A percentile compares a stretch with the other conserved stretches of the same genome.
Evolutionary conservation across 2,888 invertebrate species (phyloP).

Genomic region (Nezara viridula): DNA sequence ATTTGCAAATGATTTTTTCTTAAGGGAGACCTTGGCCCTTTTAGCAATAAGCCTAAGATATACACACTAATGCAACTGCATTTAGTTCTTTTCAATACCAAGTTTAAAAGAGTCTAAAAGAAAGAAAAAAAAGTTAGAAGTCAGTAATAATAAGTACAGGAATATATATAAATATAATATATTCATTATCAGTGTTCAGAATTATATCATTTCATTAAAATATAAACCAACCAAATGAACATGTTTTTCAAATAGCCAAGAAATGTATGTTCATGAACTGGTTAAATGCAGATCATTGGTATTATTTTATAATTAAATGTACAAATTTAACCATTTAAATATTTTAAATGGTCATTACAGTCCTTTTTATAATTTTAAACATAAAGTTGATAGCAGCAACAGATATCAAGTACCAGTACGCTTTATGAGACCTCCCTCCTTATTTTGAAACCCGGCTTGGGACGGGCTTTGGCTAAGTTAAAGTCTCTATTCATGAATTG

Average conservation of each 20-base stretch:
- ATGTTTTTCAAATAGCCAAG: neutral
- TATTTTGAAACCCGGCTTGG: constrained; percentile 48
- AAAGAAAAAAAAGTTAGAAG: neutral
- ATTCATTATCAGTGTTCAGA: neutral
- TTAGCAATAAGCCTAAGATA: too few relatives aligned
- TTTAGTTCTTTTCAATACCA: too few relatives aligned
- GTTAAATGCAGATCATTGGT: too few relatives aligned
- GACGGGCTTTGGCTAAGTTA: constrained; percentile 51
- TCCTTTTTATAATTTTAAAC: too few relatives aligned
- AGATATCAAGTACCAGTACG: too few relatives aligned
- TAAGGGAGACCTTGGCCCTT: too few relatives aligned
- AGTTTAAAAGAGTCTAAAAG: neutral
- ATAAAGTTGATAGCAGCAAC: neutral
- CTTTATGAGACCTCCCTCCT: constrained; percentile 43
- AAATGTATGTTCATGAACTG: neutral
- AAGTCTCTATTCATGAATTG: neutral
- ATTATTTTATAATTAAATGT: too few relatives aligned
- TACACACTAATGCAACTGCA: too few relatives aligned
- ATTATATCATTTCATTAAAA: neutral
- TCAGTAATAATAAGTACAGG: too few relatives aligned
- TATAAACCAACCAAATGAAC: neutral
- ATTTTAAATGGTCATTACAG: neutral
- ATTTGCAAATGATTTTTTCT: too few relatives aligned
- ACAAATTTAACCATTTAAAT: neutral
- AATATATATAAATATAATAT: too few relatives aligned